phyloP scores from a whole-genome alignment of 2,113 vertebrate genomes.

The Nesoenas mayeri region DNA sequence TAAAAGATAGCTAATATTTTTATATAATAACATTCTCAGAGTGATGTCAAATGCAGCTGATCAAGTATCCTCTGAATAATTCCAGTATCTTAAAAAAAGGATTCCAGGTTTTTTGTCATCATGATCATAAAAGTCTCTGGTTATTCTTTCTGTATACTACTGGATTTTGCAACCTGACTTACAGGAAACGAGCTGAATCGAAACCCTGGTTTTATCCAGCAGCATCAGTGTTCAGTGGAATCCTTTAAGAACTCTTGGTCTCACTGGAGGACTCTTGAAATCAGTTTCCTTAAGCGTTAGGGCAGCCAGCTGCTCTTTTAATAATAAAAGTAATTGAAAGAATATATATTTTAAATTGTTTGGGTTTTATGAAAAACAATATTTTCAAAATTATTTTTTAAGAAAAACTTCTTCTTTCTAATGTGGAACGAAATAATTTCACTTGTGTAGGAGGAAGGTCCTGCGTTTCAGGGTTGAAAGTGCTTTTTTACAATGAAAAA shows the following conservation, averaged over 20 bases:
- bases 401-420: neutral
- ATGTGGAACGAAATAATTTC: neutral
- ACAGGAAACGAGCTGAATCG: neutral
- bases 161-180: neutral
- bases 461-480: accelerated
- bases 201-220: neutral
- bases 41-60: neutral
- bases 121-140: neutral
- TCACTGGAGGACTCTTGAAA: neutral
- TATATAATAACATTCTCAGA: neutral
- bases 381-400: neutral
- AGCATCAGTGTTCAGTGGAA: neutral
- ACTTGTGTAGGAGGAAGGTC: neutral
- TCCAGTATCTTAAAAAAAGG: neutral
- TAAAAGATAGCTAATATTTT: neutral
- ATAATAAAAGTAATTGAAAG: neutral
- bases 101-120: neutral
- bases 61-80: neutral
- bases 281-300: neutral
- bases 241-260: neutral
- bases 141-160: neutral
- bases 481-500: neutral
- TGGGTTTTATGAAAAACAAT: neutral
- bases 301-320: neutral
- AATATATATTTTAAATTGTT: neutral